Evolutionary conservation across 1,140 invertebrate genomes (phyloP).

Genomic region (Teleogryllus occipitalis): DNA sequence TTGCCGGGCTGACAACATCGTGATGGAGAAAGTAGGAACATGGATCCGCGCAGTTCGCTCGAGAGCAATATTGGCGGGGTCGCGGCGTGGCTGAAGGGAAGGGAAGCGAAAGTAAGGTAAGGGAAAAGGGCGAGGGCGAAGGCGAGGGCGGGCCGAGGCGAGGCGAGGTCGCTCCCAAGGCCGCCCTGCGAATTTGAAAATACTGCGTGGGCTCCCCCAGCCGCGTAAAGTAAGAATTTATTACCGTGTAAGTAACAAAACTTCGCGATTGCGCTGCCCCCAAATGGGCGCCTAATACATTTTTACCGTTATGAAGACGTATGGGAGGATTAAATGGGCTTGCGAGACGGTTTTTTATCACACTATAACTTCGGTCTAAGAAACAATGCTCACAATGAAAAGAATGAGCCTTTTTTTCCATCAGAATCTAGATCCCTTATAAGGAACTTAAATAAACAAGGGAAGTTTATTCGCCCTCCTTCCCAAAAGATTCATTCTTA

Average conservation of each 20-base stretch:
- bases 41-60: too few species aligned
- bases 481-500: neutral
- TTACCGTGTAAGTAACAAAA: neutral
- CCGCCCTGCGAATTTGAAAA: neutral
- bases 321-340: neutral
- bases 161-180: neutral
- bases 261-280: neutral
- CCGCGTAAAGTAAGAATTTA: neutral
- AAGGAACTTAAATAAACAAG: too few species aligned
- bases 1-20: too few species aligned
- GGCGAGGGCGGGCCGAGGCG: too few species aligned
- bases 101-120: too few species aligned
- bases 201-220: neutral
- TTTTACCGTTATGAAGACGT: neutral
- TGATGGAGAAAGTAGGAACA: too few species aligned
- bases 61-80: too few species aligned
- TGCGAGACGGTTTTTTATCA: neutral
- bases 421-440: too few species aligned
- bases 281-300: neutral
- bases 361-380: neutral
- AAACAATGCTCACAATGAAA: neutral
- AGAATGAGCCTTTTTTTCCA: neutral
- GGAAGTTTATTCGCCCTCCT: too few species aligned
- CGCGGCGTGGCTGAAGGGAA: too few species aligned
- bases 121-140: too few species aligned